phyloP scores from a whole-genome alignment of 2,113 vertebrate genomes.

The Empidonax traillii region DNA sequence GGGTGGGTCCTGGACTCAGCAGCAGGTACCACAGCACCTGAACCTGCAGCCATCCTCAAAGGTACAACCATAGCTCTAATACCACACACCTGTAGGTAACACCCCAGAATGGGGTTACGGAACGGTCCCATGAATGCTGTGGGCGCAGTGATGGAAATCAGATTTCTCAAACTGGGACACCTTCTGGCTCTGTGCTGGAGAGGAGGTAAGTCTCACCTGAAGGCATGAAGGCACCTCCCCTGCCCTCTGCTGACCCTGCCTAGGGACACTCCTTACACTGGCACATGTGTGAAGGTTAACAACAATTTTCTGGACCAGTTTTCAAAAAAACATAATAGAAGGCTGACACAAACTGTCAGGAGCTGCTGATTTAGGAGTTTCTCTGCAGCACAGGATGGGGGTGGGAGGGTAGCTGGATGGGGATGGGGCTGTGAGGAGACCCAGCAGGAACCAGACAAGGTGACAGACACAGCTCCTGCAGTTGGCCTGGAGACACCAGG shows the following conservation, averaged over 20 bases:
- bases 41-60: background rate
- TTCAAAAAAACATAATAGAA: background rate
- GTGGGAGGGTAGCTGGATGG: accelerated
- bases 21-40: background rate
- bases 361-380: background rate
- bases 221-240: background rate
- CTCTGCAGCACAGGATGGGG: background rate
- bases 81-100: accelerated
- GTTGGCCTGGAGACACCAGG: accelerated
- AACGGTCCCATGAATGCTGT: accelerated
- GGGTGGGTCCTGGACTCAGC: background rate
- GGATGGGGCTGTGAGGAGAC: background rate
- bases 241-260: background rate
- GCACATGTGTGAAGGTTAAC: accelerated
- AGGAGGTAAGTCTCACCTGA: background rate
- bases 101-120: background rate
- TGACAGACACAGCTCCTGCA: background rate
- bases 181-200: background rate
- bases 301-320: background rate
- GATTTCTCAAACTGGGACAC: background rate
- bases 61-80: accelerated
- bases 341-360: background rate
- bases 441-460: background rate
- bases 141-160: accelerated
- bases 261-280: background rate